phyloP scores from a whole-genome alignment of 1,140 invertebrate species.

The Eupristina koningsbergeri region DNA sequence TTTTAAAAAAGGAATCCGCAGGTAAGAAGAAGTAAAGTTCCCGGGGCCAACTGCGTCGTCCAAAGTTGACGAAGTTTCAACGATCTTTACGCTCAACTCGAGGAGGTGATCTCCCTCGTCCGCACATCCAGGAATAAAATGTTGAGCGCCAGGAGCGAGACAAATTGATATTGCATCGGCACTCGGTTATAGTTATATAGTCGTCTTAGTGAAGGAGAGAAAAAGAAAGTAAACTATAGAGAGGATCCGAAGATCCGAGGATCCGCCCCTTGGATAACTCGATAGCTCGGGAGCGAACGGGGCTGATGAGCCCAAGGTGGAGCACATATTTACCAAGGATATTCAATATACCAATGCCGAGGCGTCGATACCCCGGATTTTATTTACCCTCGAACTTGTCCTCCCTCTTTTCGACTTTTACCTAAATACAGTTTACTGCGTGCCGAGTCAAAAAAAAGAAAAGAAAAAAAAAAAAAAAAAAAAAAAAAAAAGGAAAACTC shows the following conservation, averaged over 20 bases:
- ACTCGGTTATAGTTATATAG: background rate
- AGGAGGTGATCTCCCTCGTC: background rate
- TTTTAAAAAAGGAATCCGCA: background rate
- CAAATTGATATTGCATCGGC: constrained; percentile 3
- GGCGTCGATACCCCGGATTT: background rate
- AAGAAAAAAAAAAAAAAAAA: no score
- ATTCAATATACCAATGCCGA: background rate
- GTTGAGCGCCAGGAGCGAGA: no score
- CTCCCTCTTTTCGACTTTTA: background rate
- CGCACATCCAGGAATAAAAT: background rate
- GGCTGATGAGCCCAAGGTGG: background rate
- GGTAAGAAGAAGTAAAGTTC: no score
- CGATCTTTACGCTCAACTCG: background rate
- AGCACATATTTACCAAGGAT: constrained; percentile 17
- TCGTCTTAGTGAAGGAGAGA: background rate
- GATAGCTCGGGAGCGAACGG: background rate
- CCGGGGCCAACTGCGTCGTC: no score
- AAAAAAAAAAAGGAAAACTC: no score
- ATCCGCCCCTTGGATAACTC: background rate
- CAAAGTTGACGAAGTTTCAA: background rate
- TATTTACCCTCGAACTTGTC: background rate
- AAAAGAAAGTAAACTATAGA: background rate
- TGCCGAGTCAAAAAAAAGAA: no score
- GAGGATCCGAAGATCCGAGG: no score
- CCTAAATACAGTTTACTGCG: background rate